Base-by-base conservation (phyloP, 1,140 invertebrate genomes). In the Triops longicaudatus region DNA sequence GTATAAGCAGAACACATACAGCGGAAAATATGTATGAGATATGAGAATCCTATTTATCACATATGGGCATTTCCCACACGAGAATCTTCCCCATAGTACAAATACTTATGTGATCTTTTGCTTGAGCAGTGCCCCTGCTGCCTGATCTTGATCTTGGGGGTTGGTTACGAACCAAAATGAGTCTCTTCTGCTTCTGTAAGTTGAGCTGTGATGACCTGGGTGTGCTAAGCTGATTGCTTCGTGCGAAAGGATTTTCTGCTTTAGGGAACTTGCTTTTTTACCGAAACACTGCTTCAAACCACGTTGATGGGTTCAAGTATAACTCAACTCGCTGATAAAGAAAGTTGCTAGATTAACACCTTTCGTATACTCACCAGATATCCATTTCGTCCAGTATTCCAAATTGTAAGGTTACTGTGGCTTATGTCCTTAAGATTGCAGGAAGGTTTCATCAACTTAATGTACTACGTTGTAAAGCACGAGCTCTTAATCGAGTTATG, bases 171-270 rank as follows among this genome's bases (percentile, higher is more conserved):
- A 22, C 17, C 31, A 22, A 22, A 63, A 63, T 63, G 50, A 63
- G 50, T 63, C 50, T 63, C 50, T 63, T 63, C 50, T 63, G 50
- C 50, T 63, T 63, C 50, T 63, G 17, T 63, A 63, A 22, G 50
- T 63, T 63, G 14, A 17, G 50, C 50, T 63, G 22, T 63, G 50
- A 63, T 63, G 50, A 63, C 50, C 50, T 63, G 50, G 50, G 50
- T 63, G 50, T 63, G 50, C 50, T 63, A 63, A 63, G 50, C 50
- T 63, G 50, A 63, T 63, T 63, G 50, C 50, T 63, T 22, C 22
- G 50, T 22, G 14, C 22, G 2, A 37, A 37, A 63, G 50, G 50
- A 63, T 63, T 63, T 63, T 63, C 50, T 63, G 50, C 50, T 63
- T 63, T 37, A 7, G 2, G 31, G 31, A 37, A 37, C 31, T 9